Evolutionary conservation across 1,140 invertebrate genomes (phyloP), one percentile per base, ranked within the genome.

Genomic region (Trichonephila clavata): DNA sequence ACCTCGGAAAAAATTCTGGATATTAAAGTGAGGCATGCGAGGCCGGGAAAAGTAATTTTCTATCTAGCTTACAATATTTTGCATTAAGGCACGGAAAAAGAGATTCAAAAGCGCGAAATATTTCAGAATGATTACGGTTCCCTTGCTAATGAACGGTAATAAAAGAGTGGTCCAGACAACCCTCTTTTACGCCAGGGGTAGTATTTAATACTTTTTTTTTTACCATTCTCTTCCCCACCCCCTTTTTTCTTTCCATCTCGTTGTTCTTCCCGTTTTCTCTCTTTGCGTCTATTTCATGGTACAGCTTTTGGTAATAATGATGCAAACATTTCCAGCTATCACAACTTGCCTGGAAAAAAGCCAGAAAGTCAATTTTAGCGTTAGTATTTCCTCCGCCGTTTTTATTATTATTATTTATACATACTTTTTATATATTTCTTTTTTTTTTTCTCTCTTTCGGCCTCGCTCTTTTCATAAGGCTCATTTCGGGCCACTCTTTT

Each of bases 341-440:
- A 32, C 86, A 71, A 71, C 86, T 68, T 86, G 68, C 24, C 57
- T 90, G 89, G 89, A 90, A 90, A 81, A 90, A 90, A 90, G 89
- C 89, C 89, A 90, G 77, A 83, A 77, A 90, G 89, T 90, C 89
- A 90, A 90, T 81, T 90, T 90, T 83, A 83, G 77, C 89, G 27
- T 39, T 57, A 71, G 87, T 18, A 87, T 87, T 87, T 65, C 32
- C 86, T 87, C 59, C 61, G 20, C 86, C 57, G 57, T 39, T 59
- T 84, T 57, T 57, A 77, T 77, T 77, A 77, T 77, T 77, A 77
- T 77, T 77, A 77, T 87, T 87, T 87, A 87, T 87, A 27, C 71
- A 80, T 32, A 18, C 27, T 20, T 77, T 77, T 27, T 77, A 84
- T 84, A 57, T 84, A 84, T 84, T 57, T 84, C 13, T 84, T 59